Percentiles rank a stretch among this genome's conserved stretches.
Conservation (phyloP, 2,888 invertebrate genomes). For the Caradrina kadenii region DNA sequence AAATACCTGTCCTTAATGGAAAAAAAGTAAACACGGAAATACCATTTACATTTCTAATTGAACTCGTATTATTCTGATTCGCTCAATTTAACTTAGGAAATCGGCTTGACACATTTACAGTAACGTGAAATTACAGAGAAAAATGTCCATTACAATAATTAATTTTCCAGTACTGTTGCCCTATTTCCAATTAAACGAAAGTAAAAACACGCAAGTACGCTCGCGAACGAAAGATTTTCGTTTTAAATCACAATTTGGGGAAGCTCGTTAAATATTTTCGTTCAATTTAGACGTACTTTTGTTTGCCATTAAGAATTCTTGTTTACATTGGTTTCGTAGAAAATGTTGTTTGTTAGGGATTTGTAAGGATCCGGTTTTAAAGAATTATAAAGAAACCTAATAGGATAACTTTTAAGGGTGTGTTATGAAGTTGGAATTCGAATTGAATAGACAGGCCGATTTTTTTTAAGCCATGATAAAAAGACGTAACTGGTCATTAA, state of each 20-base stretch:
- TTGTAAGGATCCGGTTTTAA: neutral
- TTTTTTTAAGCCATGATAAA: neutral
- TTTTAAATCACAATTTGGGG: constrained; percentile 46
- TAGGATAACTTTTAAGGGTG: constrained; percentile 6
- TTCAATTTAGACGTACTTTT: constrained; percentile 48
- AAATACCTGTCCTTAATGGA: neutral
- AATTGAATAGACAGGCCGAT: neutral
- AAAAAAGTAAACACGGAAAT: constrained; percentile 22
- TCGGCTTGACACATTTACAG: constrained; percentile 19
- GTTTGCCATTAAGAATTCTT: constrained; percentile 28
- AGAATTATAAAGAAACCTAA: constrained; percentile 10
- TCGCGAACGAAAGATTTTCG: constrained; percentile 31
- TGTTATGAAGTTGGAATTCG: neutral
- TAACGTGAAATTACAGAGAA: constrained; percentile 20
- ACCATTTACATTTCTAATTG: constrained; percentile 2
- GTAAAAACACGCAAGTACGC: constrained; percentile 60
- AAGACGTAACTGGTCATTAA: too few relatives aligned
- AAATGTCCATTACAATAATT: constrained; percentile 59
- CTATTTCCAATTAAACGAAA: constrained; percentile 59
- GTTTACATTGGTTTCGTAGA: constrained; percentile 27
- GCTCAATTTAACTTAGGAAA: constrained; percentile 25
- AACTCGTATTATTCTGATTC: constrained; percentile 21
- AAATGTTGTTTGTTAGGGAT: constrained; percentile 23
- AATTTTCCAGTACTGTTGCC: constrained; percentile 43
- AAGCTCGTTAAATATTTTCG: constrained; percentile 44